Percentiles rank a stretch among this genome's conserved stretches.
These are phyloP conservation scores for Pediacus dermestoides DNA, from an alignment of 2,888 invertebrate species.

Conservation along the genomic window DNA sequence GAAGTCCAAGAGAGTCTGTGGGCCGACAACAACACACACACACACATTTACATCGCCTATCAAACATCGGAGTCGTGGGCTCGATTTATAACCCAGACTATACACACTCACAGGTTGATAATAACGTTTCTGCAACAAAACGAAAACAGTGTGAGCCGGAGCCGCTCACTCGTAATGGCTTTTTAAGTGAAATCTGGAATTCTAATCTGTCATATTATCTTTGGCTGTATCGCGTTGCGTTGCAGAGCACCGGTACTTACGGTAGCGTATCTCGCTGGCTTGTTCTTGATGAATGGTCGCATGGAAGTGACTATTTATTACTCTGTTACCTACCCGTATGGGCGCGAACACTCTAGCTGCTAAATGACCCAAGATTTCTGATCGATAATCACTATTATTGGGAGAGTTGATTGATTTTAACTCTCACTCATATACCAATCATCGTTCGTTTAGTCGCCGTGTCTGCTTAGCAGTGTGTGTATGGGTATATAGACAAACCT, in stretches of 20 bases:
- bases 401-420: slow-evolving; percentile 31
- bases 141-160: slow-evolving; percentile 21
- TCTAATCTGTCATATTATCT: slow-evolving; percentile 27
- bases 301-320: slow-evolving; percentile 33
- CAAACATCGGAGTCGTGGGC: slow-evolving; percentile 34
- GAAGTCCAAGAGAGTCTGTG: slow-evolving; percentile 4
- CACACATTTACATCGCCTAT: slow-evolving; percentile 30
- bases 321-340: slow-evolving; percentile 25
- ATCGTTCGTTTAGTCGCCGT: slow-evolving; percentile 9
- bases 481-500: slow-evolving; percentile 25
- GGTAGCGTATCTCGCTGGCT: slow-evolving; percentile 33
- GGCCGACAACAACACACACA: slow-evolving; percentile 17
- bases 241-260: slow-evolving; percentile 26
- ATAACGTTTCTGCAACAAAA: slow-evolving; percentile 35
- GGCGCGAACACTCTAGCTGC: slow-evolving; percentile 28
- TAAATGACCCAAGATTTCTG: slow-evolving; percentile 27
- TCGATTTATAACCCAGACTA: slow-evolving; percentile 37
- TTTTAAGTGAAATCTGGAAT: slow-evolving; percentile 31
- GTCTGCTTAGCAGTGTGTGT: slow-evolving; percentile 14
- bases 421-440: slow-evolving; percentile 16
- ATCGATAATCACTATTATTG: slow-evolving; percentile 35
- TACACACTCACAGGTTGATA: slow-evolving; percentile 30
- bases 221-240: slow-evolving; percentile 23
- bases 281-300: slow-evolving; percentile 34
- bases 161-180: slow-evolving; percentile 33